Conservation (phyloP, 2,797 vertebrate genomes). For the Nyctibius grandis region DNA sequence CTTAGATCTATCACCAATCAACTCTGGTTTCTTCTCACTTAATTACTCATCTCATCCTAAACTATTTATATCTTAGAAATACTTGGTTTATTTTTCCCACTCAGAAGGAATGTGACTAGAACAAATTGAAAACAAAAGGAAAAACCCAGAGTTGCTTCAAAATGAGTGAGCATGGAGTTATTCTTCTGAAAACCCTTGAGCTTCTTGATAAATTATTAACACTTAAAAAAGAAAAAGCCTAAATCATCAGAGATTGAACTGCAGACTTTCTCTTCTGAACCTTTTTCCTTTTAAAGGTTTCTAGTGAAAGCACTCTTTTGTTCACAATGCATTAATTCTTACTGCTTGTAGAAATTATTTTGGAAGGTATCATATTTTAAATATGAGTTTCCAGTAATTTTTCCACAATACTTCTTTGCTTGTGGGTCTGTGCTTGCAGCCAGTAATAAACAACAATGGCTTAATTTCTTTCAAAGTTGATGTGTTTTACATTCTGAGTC, state of each 20-base stretch:
- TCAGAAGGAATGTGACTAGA: slow-evolving; percentile 5
- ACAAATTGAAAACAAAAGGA: slow-evolving; percentile 47
- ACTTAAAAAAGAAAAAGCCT: slow-evolving; percentile 26
- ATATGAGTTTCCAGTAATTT: slow-evolving; percentile 67
- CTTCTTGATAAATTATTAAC: slow-evolving; percentile 49
- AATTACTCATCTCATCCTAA: slow-evolving; percentile 48
- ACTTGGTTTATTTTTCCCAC: background rate
- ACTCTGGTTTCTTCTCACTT: slow-evolving; percentile 27
- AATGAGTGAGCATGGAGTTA: slow-evolving; percentile 5
- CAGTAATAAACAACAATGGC: slow-evolving; percentile 18
- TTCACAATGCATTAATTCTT: slow-evolving; percentile 66
- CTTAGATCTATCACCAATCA: slow-evolving; percentile 42
- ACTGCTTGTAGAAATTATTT: slow-evolving; percentile 65
- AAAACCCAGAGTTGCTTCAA: background rate
- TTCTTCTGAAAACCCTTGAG: slow-evolving; percentile 22
- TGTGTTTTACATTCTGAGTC: slow-evolving; percentile 4
- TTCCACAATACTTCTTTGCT: slow-evolving; percentile 53
- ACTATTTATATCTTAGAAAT: slow-evolving; percentile 41
- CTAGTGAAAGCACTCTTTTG: slow-evolving; percentile 63
- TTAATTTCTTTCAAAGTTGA: slow-evolving; percentile 10
- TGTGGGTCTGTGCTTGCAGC: slow-evolving; percentile 15
- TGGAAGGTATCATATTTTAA: slow-evolving; percentile 69
- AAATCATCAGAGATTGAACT: slow-evolving; percentile 37
- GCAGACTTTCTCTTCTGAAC: slow-evolving; percentile 45
- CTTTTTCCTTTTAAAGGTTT: slow-evolving; percentile 13